Base-by-base conservation (phyloP, 2,797 vertebrate genomes). In the Triplophysa yarkandensis region DNA sequence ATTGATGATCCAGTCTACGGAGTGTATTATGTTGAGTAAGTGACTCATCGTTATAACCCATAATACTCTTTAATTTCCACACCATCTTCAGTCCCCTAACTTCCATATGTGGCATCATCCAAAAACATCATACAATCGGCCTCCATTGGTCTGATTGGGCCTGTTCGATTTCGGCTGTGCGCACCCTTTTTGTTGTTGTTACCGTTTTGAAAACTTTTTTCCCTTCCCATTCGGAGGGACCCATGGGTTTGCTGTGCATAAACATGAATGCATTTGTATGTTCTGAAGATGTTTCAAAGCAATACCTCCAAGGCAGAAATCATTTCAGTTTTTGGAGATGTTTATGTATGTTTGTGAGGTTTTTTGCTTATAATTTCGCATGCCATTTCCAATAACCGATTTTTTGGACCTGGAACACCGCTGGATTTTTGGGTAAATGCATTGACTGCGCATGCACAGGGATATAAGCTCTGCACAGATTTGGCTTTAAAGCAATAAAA, bases 11-110 rank as follows among this genome's bases (percentile, higher is more conserved):
- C 98, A 2, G 95, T 98, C 75, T 99, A 99, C 63, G 98, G 98
- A 89, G 94, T 98, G 93, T 99, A 99, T 95, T 99, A 98, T 92
- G 98, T 99, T 92, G 98, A 99, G 98, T 99, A 96, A 98, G 98
- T 97, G 50, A 44, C 69, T 60, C 43, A 73, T 63, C 25, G 39
- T 9, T 28, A 58, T 80, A 55, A 69, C 44, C 32, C 32, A 54
- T 25, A 58, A 34, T 55, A 30, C 55, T 21, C 23, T 34, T 81
- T 28, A 2, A 23, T 17, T 43, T 71, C 48, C 39, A 27, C 25
- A 55, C 28, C 52, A 55, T 55, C 52, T 55, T 55, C 25, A 28
- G 25, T 55, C 52, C 25, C 71, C 30, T 57, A 17, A 34, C 61
- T 74, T 74, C 52, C 44, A n/a, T n/a, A 54, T 43, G n/a, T 74